phyloP scores from a whole-genome alignment of 2,797 vertebrate genomes.

The Anas bernieri region DNA sequence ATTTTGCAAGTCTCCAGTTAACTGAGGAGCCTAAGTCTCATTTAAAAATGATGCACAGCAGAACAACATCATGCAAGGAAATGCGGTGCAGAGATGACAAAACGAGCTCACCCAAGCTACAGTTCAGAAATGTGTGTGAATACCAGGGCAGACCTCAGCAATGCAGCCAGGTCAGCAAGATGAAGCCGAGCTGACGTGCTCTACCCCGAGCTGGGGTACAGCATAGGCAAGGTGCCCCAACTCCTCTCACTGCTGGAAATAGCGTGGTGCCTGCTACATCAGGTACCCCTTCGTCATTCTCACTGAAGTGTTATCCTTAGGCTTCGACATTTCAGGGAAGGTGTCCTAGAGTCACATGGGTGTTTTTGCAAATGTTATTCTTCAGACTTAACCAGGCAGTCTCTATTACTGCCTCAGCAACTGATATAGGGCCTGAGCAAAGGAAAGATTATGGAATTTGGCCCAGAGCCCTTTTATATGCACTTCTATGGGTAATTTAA shows the following conservation, averaged over 20 bases:
- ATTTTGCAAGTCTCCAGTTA: neutral
- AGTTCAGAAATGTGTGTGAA: rapidly evolving
- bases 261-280: rapidly evolving
- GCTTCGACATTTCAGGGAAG: neutral
- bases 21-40: neutral
- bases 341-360: neutral
- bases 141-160: neutral
- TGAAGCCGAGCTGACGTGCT: neutral
- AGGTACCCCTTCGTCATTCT: rapidly evolving
- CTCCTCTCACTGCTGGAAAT: neutral
- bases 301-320: rapidly evolving
- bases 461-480: constrained; percentile 27
- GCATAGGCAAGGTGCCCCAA: neutral
- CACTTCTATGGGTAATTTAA: constrained; percentile 47
- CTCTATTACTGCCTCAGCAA: neutral
- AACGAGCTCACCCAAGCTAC: neutral
- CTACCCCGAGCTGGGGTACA: neutral
- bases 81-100: neutral
- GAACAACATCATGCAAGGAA: neutral
- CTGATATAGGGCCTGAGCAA: neutral
- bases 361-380: neutral
- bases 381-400: neutral
- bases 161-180: neutral
- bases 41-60: neutral
- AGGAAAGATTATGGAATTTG: constrained; percentile 28